phyloP scores from a whole-genome alignment of 2,888 invertebrate genomes.

The Charanyca ferruginea region DNA sequence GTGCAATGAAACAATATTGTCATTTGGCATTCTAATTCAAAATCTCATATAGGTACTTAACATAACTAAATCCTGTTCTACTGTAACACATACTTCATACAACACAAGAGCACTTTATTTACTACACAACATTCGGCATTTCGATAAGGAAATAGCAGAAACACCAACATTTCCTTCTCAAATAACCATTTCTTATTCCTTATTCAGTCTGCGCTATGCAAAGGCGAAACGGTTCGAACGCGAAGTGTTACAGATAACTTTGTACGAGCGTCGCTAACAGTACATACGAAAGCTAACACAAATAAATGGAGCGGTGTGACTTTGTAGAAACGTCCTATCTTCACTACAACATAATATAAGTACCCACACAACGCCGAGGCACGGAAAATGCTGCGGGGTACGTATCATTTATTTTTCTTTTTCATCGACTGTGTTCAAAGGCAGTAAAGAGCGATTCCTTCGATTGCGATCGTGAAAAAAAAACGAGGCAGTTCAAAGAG shows the following conservation, averaged over 20 bases:
- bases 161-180: slow-evolving; percentile 56
- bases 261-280: slow-evolving; percentile 72
- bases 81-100: slow-evolving; percentile 24
- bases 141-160: slow-evolving; percentile 58
- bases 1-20: neutral
- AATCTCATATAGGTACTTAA: neutral
- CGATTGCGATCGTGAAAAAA: slow-evolving; percentile 66
- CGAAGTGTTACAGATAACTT: slow-evolving; percentile 76
- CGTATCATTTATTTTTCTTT: slow-evolving; percentile 73
- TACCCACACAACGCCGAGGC: slow-evolving; percentile 60
- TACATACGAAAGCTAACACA: slow-evolving; percentile 70
- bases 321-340: slow-evolving; percentile 66
- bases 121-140: slow-evolving; percentile 53
- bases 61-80: neutral
- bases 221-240: slow-evolving; percentile 65
- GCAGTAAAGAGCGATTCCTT: slow-evolving; percentile 67
- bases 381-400: slow-evolving; percentile 65
- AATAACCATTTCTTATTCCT: slow-evolving; percentile 67
- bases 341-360: slow-evolving; percentile 54
- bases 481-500: slow-evolving; percentile 60
- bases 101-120: slow-evolving; percentile 36
- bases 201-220: slow-evolving; percentile 67
- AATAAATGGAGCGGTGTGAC: slow-evolving; percentile 74
- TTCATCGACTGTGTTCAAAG: slow-evolving; percentile 71
- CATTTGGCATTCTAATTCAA: neutral